These are phyloP conservation scores for Polydrusus cervinus DNA, from an alignment of 2,888 invertebrate genomes.

Conservation along the genomic window DNA sequence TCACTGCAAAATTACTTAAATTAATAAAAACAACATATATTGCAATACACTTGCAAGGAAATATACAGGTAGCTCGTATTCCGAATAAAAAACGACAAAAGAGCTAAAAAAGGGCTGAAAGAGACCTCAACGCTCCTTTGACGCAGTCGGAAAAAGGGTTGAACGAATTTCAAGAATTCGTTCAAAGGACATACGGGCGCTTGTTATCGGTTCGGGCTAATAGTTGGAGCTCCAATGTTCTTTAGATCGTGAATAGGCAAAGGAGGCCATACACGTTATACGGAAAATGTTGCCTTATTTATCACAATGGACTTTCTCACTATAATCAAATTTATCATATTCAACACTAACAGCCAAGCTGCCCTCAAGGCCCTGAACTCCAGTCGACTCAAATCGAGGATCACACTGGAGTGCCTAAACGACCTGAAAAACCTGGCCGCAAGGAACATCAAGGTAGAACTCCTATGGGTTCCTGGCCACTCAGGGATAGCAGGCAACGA, in stretches of 20 bases:
- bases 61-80: constrained; percentile 29
- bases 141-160: constrained; percentile 48
- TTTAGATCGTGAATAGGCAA: constrained; percentile 36
- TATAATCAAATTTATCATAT: too few species aligned
- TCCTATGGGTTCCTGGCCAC: too few species aligned
- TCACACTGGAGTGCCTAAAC: too few species aligned
- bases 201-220: constrained; percentile 50
- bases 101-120: constrained; percentile 33
- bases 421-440: too few species aligned
- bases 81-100: constrained; percentile 19
- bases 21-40: neutral
- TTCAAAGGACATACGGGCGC: constrained; percentile 52
- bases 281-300: too few species aligned
- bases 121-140: constrained; percentile 43
- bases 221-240: constrained; percentile 45
- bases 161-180: constrained; percentile 49
- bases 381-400: too few species aligned
- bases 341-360: too few species aligned
- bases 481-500: too few species aligned
- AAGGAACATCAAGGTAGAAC: too few species aligned
- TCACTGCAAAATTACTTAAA: neutral
- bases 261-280: constrained; percentile 19
- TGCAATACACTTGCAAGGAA: constrained; percentile 16
- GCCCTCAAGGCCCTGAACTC: too few species aligned
- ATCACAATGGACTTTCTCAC: too few species aligned